Conservation (phyloP, 2,113 vertebrate genomes). For the Sterrhoptilus dennistouni region DNA sequence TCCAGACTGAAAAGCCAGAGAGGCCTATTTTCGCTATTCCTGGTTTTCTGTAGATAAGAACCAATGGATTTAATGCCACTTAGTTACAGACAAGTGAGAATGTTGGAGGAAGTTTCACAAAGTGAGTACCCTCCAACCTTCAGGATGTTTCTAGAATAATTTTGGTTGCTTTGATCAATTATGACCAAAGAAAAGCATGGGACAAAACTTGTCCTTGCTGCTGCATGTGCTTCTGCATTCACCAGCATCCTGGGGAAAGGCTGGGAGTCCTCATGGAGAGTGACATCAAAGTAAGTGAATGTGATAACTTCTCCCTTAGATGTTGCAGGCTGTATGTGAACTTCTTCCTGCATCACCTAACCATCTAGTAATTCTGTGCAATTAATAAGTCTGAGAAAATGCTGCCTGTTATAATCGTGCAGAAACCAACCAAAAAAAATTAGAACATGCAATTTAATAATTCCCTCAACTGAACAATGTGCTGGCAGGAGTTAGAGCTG, state of each 20-base stretch:
- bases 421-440: background rate
- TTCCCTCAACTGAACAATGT: background rate
- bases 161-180: background rate
- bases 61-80: background rate
- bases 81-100: background rate
- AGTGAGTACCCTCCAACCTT: background rate
- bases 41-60: background rate
- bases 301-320: background rate
- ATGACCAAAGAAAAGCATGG: background rate
- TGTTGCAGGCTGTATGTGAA: background rate
- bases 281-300: background rate
- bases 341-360: background rate
- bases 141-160: background rate
- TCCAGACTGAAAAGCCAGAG: background rate
- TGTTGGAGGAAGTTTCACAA: background rate
- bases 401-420: accelerated
- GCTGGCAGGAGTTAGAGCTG: background rate
- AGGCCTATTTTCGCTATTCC: accelerated
- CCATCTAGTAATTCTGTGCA: background rate
- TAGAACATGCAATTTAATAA: background rate
- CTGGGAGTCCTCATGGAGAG: background rate
- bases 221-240: background rate
- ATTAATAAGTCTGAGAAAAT: background rate
- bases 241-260: background rate
- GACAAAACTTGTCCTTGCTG: background rate